These are phyloP conservation scores for Tragulus kanchil DNA, from an alignment of 2,113 vertebrate genomes.

Conservation along the genomic window DNA sequence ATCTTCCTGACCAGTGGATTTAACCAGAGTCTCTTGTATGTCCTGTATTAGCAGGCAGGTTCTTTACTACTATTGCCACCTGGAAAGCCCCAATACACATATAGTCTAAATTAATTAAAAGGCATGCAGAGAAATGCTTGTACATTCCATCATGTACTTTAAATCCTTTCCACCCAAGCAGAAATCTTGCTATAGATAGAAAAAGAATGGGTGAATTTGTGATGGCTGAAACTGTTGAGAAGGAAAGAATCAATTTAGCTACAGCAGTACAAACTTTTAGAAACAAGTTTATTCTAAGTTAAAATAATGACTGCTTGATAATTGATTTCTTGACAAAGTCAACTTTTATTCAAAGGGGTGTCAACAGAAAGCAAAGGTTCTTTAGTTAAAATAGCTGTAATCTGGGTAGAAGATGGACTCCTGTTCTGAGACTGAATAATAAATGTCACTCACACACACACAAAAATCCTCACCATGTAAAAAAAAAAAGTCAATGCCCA, in stretches of 20 bases:
- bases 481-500: background rate
- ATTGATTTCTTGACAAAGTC: constrained; percentile 74
- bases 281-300: constrained; percentile 53
- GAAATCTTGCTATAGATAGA: background rate
- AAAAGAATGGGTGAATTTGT: background rate
- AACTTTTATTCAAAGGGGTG: no score
- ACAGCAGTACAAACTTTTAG: constrained; percentile 43
- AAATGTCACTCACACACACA: no score
- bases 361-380: background rate
- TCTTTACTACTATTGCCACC: no score
- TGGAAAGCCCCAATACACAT: background rate
- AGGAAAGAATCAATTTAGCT: constrained; percentile 42
- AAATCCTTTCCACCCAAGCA: background rate
- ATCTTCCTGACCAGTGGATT: no score
- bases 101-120: background rate
- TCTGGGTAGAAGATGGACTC: background rate
- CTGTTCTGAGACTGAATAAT: background rate
- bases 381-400: background rate
- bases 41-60: no score
- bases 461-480: no score
- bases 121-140: accelerated
- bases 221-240: background rate
- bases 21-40: no score
- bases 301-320: constrained; percentile 58
- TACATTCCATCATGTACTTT: background rate